Base-by-base conservation (phyloP, 2,888 invertebrate species). In the Diarsia rubi region DNA sequence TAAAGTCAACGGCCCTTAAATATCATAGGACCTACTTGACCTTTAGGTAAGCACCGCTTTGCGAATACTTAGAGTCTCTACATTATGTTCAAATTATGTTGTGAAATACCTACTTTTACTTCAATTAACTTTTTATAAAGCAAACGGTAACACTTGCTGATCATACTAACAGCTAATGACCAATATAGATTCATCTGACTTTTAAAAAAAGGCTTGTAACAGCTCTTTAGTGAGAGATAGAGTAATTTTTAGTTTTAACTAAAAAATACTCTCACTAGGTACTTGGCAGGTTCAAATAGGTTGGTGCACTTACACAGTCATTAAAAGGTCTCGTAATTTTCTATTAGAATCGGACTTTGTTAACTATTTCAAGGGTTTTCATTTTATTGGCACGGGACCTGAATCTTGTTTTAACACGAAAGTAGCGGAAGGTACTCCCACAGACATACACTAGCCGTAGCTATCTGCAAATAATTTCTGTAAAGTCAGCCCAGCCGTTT, bases 121-220 rank as follows among this genome's bases (percentile, higher is more conserved):
- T 0, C 27, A 9, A 16, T 8, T 27, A 16, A 16, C 6, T 27
- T 57, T 57, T 57, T 14, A 27, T 9, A 57, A 27, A 57, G 19
- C 1, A 24, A 16, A 60, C n/a, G 6, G 60, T 37, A 60, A 12
- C n/a, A n/a, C 42, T n/a, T 14, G 14, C 14, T 16, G 42, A 19
- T 1, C 57, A 27, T 19, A 19, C 27, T 4, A 3, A 27, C 27
- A 59, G 19, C 1, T 59, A 59, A 59, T 59, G 19, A 9, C 9
- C 19, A 59, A 47, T 14, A 57, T 24, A 5, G 3, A 24, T 57
- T 2, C 16, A 57, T 57, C 16, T 27, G 24, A 27, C 54, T 24
- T 16, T 16, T n/a, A 42, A 49, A 70, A n/a, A 67, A 73, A 59
- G n/a, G 60, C 31, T 49, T 73, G 37, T 54, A 73, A 63, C 81